These are phyloP conservation scores for Drosophila trapezifrons DNA, from an alignment of 1,140 invertebrate species.

Conservation along the genomic window DNA sequence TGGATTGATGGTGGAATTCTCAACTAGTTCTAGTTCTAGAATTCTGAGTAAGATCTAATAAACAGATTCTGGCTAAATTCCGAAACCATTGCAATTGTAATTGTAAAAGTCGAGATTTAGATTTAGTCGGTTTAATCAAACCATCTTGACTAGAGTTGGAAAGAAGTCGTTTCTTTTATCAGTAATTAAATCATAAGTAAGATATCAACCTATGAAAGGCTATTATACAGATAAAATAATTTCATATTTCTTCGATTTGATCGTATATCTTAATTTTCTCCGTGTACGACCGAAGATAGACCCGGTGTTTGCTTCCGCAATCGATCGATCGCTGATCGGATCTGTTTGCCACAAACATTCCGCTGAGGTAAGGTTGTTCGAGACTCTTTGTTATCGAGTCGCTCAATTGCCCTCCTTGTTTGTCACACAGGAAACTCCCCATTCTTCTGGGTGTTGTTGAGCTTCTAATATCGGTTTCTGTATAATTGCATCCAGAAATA, in stretches of 20 bases:
- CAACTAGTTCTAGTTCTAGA: too few relatives aligned
- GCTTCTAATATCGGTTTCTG: conserved; percentile 30
- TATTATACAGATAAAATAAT: neutral
- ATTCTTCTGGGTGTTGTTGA: conserved; percentile 20
- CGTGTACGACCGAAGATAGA: conserved; percentile 10
- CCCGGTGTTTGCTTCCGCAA: conserved; percentile 48
- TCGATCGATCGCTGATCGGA: conserved; percentile 42
- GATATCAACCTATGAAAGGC: neutral
- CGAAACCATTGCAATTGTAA: too few relatives aligned
- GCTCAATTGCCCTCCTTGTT: conserved; percentile 55
- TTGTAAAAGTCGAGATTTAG: neutral
- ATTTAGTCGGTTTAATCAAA: neutral
- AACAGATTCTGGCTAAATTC: too few relatives aligned
- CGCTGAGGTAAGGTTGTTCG: conserved; percentile 7
- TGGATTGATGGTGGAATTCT: too few relatives aligned
- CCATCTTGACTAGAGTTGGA: neutral
- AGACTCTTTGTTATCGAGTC: conserved; percentile 7
- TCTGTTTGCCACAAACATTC: conserved; percentile 36
- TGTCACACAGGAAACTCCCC: conserved; percentile 58
- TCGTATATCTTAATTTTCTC: conserved; percentile 11
- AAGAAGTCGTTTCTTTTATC: neutral
- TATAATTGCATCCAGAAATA: conserved; percentile 47
- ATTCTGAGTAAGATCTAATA: too few relatives aligned
- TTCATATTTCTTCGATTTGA: neutral
- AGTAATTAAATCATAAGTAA: too few relatives aligned